Percentiles rank a stretch among this genome's conserved stretches.
Evolutionary conservation across 2,113 vertebrate species (phyloP).

Genomic region (Recurvirostra avosetta): DNA sequence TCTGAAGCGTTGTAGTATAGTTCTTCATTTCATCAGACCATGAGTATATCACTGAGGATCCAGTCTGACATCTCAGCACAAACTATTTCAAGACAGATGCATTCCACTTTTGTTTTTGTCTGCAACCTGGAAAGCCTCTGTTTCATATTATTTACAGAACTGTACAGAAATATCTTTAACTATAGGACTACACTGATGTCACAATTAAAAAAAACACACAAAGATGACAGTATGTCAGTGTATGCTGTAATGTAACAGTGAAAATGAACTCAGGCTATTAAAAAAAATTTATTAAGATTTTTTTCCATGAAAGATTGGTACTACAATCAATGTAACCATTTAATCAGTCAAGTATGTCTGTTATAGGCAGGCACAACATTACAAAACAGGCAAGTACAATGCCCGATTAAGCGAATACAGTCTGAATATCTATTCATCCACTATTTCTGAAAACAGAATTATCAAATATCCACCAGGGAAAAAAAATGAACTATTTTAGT

Average conservation of each 20-base stretch:
- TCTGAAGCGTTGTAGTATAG: not conserved
- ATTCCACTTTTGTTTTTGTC: not conserved
- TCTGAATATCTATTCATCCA: slow-evolving; percentile 46
- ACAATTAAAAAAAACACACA: not conserved
- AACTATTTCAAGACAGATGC: not conserved
- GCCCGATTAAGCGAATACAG: slow-evolving; percentile 12
- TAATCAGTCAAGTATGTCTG: slow-evolving; percentile 62
- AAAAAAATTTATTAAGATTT: slow-evolving; percentile 39
- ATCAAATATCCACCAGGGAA: slow-evolving; percentile 31
- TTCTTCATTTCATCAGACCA: not conserved
- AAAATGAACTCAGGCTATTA: slow-evolving; percentile 2
- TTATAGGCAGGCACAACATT: slow-evolving; percentile 64
- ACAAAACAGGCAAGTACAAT: slow-evolving; percentile 56
- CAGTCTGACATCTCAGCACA: not conserved
- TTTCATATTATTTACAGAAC: not conserved
- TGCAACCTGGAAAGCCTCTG: not conserved
- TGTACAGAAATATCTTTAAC: not conserved
- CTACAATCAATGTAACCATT: slow-evolving; percentile 58
- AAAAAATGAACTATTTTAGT: slow-evolving; percentile 24
- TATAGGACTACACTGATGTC: fast-evolving
- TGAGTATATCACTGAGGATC: not conserved
- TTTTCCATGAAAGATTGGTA: slow-evolving; percentile 35
- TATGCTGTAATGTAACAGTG: not conserved
- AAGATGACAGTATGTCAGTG: not conserved
- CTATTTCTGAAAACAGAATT: slow-evolving; percentile 49